Evolutionary conservation across 2,797 vertebrate genomes (phyloP).

Genomic region (Alca torda): DNA sequence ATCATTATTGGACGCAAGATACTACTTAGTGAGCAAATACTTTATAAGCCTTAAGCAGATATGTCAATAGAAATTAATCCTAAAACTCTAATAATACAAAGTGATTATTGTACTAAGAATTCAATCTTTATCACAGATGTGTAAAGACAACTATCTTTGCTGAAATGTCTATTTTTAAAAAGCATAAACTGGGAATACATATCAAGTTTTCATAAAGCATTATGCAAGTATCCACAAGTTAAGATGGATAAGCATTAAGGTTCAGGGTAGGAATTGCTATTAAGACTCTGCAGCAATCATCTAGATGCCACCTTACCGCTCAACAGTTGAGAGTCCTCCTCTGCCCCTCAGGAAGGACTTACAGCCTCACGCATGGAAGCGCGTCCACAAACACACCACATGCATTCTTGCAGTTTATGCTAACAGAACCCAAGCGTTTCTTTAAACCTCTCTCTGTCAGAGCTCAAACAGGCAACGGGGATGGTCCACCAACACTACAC

Average conservation of each 20-base stretch:
- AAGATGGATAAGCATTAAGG: not conserved
- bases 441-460: not conserved
- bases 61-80: not conserved
- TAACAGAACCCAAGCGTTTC: not conserved
- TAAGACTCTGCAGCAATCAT: not conserved
- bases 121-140: not conserved
- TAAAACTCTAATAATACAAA: not conserved
- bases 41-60: not conserved
- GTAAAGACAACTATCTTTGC: not conserved
- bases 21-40: not conserved
- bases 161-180: not conserved
- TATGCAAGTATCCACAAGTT: not conserved
- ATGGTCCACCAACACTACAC: not conserved
- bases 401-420: not conserved
- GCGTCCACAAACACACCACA: accelerated
- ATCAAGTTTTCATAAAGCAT: not conserved
- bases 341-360: not conserved
- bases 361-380: not conserved
- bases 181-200: not conserved
- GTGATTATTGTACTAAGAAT: not conserved
- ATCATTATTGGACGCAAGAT: not conserved
- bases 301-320: not conserved
- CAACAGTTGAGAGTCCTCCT: not conserved
- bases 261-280: not conserved
- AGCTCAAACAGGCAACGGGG: not conserved